A percentile compares a stretch with the other conserved stretches of the same genome.
Evolutionary conservation across 2,888 invertebrate species (phyloP).

Genomic region (Hyalella azteca): DNA sequence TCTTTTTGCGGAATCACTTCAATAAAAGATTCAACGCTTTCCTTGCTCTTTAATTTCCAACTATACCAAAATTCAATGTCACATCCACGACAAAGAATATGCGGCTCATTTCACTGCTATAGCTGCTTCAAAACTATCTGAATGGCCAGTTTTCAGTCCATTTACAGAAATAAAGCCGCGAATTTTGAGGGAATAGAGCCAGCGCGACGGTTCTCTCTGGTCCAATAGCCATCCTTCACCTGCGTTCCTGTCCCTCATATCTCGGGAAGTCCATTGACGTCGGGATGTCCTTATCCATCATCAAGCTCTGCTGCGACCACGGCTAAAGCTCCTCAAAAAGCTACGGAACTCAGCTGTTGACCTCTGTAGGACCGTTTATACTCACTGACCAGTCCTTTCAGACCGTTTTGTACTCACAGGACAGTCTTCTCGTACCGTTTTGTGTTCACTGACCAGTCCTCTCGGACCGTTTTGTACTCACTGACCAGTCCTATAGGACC

Average conservation of each 20-base stretch:
- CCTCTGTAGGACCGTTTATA: not conserved
- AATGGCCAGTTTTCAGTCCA: no score
- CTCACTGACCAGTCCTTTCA: no score
- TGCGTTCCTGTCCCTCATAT: slow-evolving; percentile 17
- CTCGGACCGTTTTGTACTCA: not conserved
- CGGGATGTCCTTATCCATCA: slow-evolving; percentile 33
- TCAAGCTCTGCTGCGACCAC: not conserved
- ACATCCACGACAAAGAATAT: no score
- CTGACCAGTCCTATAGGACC: not conserved
- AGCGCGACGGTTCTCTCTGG: not conserved
- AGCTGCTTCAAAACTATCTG: no score
- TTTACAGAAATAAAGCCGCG: not conserved
- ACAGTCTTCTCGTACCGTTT: not conserved
- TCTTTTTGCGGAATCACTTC: no score
- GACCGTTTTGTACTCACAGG: not conserved
- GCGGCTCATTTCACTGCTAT: no score
- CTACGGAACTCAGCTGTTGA: not conserved
- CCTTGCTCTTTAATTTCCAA: no score
- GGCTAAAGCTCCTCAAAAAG: not conserved
- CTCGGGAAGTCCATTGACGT: slow-evolving; percentile 33
- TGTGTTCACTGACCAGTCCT: not conserved
- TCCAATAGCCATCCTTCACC: slow-evolving; percentile 27
- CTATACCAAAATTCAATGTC: no score
- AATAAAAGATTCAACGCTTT: no score
- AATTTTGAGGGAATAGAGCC: not conserved